Base-by-base conservation (phyloP, 2,113 vertebrate genomes). In the Scopus umbretta region DNA sequence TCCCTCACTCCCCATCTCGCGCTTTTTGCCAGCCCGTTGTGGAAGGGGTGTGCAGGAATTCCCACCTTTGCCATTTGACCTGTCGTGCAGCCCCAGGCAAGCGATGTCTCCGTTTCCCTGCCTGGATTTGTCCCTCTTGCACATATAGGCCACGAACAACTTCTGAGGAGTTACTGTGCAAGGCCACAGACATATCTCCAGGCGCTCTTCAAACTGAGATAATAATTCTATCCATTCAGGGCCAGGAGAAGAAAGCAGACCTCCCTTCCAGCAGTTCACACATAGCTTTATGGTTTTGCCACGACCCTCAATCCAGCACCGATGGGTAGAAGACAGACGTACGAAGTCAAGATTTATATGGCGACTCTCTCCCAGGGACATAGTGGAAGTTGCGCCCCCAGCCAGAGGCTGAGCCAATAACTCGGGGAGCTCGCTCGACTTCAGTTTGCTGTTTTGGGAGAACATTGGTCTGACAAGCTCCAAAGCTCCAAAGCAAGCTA, bases 31-130 rank as follows among this genome's bases (percentile, higher is more conserved):
- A 45, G 14, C 22, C 10, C 0, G 1, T 25, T 4, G 9, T 21
- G 30, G 47, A 59, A 72, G 29, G 15, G 16, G 30, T 14, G n/a
- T 53, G 56, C 16, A 45, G 59, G 63, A 81, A 47, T 89, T 45
- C 55, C 71, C 34, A 55, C 13, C 29, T 71, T 61, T 81, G n/a
- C 67, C 36, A 6, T 32, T 15, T 78, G 50, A 78, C 18, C 55
- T 58, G 14, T 10, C 30, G 36, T 19, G 23, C 52, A 47, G 36
- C 17, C 58, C 2, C 0, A 59, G 27, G 50, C 19, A n/a, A 73
- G 55, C 0, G 0, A 58, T 13, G 38, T 42, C 42, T 66, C 32
- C 4, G 0, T 38, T 71, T 13, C 67, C 55, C 53, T 85, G 25
- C 32, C 50, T 29, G 4, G 11, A 40, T 56, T 29, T 58, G 47